Evolutionary conservation across 1,140 invertebrate species (phyloP), one percentile per base, ranked within the genome.

Genomic region (Hydropsyche tenuis): DNA sequence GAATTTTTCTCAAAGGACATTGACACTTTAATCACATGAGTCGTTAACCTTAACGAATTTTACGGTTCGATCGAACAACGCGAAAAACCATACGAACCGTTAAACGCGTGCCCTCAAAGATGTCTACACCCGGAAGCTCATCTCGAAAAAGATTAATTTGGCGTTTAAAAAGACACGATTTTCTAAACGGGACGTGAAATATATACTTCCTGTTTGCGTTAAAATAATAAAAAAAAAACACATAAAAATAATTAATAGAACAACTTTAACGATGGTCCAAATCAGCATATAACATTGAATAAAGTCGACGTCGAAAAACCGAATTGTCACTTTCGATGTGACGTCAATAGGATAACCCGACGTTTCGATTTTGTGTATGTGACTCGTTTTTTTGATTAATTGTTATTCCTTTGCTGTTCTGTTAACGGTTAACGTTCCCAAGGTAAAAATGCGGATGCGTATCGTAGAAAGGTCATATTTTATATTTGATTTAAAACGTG

Each of bases 1-100:
- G 30, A 37, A 37, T 37, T 37, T 37, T 37, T 9, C 30, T 9
- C 9, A 37, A 37, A 37, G 30, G 30, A 37, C 30, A 37, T 53
- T 16, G 16, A 18, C 48, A 53, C 16, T 9, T 37, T 16, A 7
- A 53, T n/a, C 16, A 53, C 48, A 16, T 53, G 48, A 53, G 0
- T 18, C 6, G 48, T 18, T 53, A 53, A 18, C 5, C 16, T 53
- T 16, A 11, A 18, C 48, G 16, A 53, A 53, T 53, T 53, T 53
- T 16, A 48, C 46, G 16, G 48, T 53, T 16, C 30, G 30, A 9
- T 37, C 9, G 20, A 53, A 53, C 20, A 20, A 53, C 48, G 48
- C 20, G 48, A 18, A 53, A 48, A 48, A 18, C 12, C 46, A 48
- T 18, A 53, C 48, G 48, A 53, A 53, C 48, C 48, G 48, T 53